Conservation (phyloP, 2,888 invertebrate genomes). For the Ichneumoninae sp. region DNA sequence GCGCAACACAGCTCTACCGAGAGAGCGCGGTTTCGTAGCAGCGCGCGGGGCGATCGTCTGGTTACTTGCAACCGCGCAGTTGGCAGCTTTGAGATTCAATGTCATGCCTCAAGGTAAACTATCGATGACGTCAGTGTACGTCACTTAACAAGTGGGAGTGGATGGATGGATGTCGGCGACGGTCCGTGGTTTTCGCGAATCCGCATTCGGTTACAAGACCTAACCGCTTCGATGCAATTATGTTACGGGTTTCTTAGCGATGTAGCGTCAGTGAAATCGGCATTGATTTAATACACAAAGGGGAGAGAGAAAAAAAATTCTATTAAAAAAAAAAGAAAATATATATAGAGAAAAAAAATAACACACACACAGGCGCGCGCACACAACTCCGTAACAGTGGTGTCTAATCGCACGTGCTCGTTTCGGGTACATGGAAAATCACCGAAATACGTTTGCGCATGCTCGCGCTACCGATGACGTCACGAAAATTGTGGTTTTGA, state of each 20-base stretch:
- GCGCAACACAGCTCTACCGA: neutral
- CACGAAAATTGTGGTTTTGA: conserved; percentile 83
- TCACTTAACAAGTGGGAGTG: conserved; percentile 84
- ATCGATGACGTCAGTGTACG: conserved; percentile 84
- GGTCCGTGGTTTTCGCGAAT: conserved; percentile 78
- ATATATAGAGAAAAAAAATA: conserved; percentile 44
- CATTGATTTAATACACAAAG: neutral
- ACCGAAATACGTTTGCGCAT: conserved; percentile 83
- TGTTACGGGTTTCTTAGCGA: conserved; percentile 75
- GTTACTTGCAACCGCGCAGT: conserved; percentile 53
- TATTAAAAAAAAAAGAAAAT: conserved; percentile 28
- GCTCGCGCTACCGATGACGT: conserved; percentile 82
- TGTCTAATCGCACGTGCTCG: conserved; percentile 70
- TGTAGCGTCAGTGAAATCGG: conserved; percentile 69
- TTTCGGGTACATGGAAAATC: conserved; percentile 82
- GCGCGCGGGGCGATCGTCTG: conserved; percentile 21
- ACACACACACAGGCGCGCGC: neutral
- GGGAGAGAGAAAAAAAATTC: conserved; percentile 11
- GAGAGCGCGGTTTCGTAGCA: conserved; percentile 4
- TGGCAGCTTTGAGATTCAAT: conserved; percentile 81
- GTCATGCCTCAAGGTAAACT: conserved; percentile 84
- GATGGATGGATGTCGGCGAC: conserved; percentile 78
- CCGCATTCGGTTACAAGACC: conserved; percentile 75
- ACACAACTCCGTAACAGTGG: conserved; percentile 18
- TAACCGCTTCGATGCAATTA: conserved; percentile 74